These are phyloP conservation scores for Dasypogon diadema DNA, from an alignment of 2,888 invertebrate species.

Conservation along the genomic window DNA sequence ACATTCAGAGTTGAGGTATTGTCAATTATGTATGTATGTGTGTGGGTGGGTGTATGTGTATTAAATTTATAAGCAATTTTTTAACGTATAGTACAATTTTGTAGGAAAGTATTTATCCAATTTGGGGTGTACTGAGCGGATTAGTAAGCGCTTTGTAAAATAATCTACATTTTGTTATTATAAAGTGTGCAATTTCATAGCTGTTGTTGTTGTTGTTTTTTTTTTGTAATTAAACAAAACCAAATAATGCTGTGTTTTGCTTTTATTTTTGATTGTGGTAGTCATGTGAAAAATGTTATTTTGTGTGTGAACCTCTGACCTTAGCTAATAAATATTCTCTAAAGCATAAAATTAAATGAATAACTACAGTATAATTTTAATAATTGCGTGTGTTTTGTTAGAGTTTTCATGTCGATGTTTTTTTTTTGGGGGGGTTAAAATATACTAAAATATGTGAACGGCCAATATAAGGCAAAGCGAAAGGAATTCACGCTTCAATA, in stretches of 20 bases:
- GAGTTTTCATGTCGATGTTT: conserved; percentile 18
- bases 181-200: conserved; percentile 21
- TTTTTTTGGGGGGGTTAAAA: conserved; percentile 27
- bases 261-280: not conserved
- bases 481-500: conserved; percentile 56
- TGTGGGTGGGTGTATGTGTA: conserved; percentile 5
- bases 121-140: conserved; percentile 9
- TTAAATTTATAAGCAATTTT: conserved; percentile 11
- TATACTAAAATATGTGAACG: conserved; percentile 30
- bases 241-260: not conserved
- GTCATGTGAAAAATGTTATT: not conserved
- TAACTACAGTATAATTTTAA: not conserved
- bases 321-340: not conserved
- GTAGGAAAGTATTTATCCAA: not conserved
- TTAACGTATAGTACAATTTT: conserved; percentile 21
- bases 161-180: conserved; percentile 25
- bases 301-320: not conserved
- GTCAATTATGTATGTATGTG: not conserved
- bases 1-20: conserved; percentile 40
- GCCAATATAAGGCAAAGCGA: conserved; percentile 49
- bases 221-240: not conserved
- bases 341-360: not conserved
- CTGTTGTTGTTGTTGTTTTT: not conserved
- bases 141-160: conserved; percentile 41
- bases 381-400: not conserved